Evolutionary conservation across 2,797 vertebrate species (phyloP), one percentile per base, ranked within the genome.

Genomic region (Anabacerthia variegaticeps): DNA sequence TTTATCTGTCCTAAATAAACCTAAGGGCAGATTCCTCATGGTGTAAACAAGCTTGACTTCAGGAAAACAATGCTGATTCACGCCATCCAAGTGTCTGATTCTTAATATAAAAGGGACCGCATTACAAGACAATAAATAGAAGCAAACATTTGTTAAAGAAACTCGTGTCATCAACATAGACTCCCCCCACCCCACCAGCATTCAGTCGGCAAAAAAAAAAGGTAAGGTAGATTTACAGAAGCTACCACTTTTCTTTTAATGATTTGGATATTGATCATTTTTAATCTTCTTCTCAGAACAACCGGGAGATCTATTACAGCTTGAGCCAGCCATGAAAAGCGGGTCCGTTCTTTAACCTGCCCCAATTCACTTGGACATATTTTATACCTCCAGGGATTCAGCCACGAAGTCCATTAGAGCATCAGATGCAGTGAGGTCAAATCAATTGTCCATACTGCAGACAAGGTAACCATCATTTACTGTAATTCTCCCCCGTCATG

Each of bases 381-480:
- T 98, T 97, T 97, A 96, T 97, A 95, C 93, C 98, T 98, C 97
- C 23, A 93, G 98, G 97, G 98, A 98, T 97, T 98, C 97, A 98
- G 98, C 98, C 98, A 98, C 97, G 86, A 97, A 98, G 98, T 98
- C 98, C 98, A 98, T 99, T 98, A 98, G 97, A 96, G 97, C 97
- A 97, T 96, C 79, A 96, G 98, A 98, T 93, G 96, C 98, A 95
- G 97, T 97, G 97, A 98, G 99, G 98, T 98, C 98, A 98, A 98
- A 98, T 98, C 98, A 97, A 98, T 98, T 98, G 98, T 98, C 97
- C 96, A 95, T 95, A 89, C 90, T 98, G 98, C 98, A 98, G 98
- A 98, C 97, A 97, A 98, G 98, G 98, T 97, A 97, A 97, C 98
- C 98, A 98, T 99, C 98, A 98, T 98, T 98, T 98, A 98, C 98